phyloP scores from a whole-genome alignment of 2,888 invertebrate genomes.

The Labia minor region DNA sequence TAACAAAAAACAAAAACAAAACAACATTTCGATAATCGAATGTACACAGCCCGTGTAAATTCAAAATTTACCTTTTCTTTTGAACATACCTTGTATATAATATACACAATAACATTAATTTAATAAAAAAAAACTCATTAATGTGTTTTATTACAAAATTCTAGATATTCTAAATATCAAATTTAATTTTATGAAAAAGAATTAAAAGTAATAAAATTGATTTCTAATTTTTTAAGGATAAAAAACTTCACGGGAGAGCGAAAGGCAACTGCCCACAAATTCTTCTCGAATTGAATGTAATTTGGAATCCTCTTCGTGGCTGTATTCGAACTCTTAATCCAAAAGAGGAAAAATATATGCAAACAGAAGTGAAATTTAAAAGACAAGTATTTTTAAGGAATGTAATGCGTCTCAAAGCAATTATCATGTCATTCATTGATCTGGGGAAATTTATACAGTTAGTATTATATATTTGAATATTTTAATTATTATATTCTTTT shows the following conservation, averaged over 20 bases:
- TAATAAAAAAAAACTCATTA: too few relatives aligned
- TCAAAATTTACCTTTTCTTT: too few relatives aligned
- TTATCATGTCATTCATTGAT: constrained; percentile 80
- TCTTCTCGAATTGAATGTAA: constrained; percentile 76
- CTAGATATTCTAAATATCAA: too few relatives aligned
- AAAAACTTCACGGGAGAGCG: constrained; percentile 78
- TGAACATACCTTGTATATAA: too few relatives aligned
- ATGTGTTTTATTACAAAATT: too few relatives aligned
- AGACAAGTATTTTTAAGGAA: constrained; percentile 87
- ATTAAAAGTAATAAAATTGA: too few relatives aligned
- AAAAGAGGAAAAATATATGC: constrained; percentile 88
- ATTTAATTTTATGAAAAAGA: too few relatives aligned
- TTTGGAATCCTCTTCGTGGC: constrained; percentile 91
- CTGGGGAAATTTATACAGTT: constrained; percentile 84
- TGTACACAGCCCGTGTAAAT: too few relatives aligned
- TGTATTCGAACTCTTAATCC: constrained; percentile 88
- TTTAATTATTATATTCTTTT: neutral
- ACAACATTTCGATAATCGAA: too few relatives aligned
- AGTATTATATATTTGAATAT: constrained; percentile 42
- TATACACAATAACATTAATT: too few relatives aligned
- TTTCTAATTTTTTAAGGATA: constrained; percentile 60
- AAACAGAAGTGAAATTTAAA: constrained; percentile 90
- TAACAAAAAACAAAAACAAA: too few relatives aligned
- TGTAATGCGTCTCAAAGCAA: constrained; percentile 80
- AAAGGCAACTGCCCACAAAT: constrained; percentile 88